phyloP scores from a whole-genome alignment of 2,797 vertebrate genomes.

The Tragelaphus oryx region DNA sequence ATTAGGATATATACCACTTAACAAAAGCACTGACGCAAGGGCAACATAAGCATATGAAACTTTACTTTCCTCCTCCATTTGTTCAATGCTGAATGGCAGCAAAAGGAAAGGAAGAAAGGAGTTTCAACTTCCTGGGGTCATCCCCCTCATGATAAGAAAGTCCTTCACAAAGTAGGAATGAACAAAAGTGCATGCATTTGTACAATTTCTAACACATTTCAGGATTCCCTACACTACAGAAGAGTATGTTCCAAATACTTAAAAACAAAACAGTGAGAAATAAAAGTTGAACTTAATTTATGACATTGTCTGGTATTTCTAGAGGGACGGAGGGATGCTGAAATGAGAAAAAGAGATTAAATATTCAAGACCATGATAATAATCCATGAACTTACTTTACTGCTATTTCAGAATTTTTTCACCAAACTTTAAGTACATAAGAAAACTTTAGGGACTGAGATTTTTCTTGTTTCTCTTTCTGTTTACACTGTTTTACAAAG shows the following conservation, averaged over 20 bases:
- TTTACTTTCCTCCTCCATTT: background rate
- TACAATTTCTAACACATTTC: slow-evolving; percentile 48
- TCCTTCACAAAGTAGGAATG: slow-evolving; percentile 27
- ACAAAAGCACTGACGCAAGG: background rate
- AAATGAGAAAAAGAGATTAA: slow-evolving; percentile 63
- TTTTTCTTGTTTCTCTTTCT: slow-evolving; percentile 49
- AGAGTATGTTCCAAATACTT: slow-evolving; percentile 36
- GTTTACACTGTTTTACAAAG: slow-evolving; percentile 52
- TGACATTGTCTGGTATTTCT: slow-evolving; percentile 52
- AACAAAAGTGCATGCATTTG: background rate
- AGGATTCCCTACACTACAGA: slow-evolving; percentile 58
- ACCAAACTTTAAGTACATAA: slow-evolving; percentile 63
- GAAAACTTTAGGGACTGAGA: slow-evolving; percentile 62
- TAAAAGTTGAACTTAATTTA: slow-evolving; percentile 70
- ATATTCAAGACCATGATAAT: slow-evolving; percentile 63
- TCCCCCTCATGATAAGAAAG: background rate
- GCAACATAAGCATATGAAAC: background rate
- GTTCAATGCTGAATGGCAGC: background rate
- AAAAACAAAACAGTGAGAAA: background rate
- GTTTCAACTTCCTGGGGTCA: background rate
- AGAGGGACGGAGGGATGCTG: slow-evolving; percentile 40
- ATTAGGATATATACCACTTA: background rate
- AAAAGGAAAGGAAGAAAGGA: background rate
- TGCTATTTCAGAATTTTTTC: slow-evolving; percentile 34
- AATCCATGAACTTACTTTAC: slow-evolving; percentile 61